Conservation (phyloP, 2,113 vertebrate genomes). For the Chaetodon trifascialis region DNA sequence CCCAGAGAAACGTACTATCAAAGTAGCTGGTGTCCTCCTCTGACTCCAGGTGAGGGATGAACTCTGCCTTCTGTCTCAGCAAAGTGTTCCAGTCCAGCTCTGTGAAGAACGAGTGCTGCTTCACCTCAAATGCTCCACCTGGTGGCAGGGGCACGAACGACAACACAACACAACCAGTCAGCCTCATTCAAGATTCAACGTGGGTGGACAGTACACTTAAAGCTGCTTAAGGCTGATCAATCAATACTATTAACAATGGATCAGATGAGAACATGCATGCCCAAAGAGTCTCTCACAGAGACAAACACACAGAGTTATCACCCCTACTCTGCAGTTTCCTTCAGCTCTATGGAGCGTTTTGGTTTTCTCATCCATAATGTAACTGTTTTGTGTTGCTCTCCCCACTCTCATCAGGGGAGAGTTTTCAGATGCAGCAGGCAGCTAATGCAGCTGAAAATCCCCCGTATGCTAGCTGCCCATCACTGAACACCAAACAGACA, state of each 20-base stretch:
- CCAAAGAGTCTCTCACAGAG: neutral
- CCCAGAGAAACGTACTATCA: constrained; percentile 85
- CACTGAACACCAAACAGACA: no score
- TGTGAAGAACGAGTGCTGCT: constrained; percentile 91
- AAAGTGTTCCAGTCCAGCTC: constrained; percentile 94
- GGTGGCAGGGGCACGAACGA: constrained; percentile 24
- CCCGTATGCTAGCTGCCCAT: neutral
- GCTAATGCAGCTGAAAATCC: neutral
- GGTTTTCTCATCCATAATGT: no score
- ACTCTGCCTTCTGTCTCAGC: constrained; percentile 94
- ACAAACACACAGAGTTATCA: neutral
- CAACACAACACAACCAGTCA: neutral
- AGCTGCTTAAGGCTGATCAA: neutral
- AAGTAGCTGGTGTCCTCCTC: constrained; percentile 98
- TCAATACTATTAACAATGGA: neutral
- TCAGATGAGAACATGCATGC: neutral
- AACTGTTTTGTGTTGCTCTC: neutral
- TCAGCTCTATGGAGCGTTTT: neutral
- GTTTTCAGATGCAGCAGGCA: neutral
- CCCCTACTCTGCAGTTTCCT: neutral
- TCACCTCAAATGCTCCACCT: constrained; percentile 94
- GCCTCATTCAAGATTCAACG: neutral
- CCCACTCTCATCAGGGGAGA: neutral
- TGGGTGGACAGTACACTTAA: neutral
- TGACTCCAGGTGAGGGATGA: constrained; percentile 93